Evolutionary conservation across 1,140 invertebrate genomes (phyloP), one percentile per base, ranked within the genome.

Genomic region (Pseudomyrmex concolor): DNA sequence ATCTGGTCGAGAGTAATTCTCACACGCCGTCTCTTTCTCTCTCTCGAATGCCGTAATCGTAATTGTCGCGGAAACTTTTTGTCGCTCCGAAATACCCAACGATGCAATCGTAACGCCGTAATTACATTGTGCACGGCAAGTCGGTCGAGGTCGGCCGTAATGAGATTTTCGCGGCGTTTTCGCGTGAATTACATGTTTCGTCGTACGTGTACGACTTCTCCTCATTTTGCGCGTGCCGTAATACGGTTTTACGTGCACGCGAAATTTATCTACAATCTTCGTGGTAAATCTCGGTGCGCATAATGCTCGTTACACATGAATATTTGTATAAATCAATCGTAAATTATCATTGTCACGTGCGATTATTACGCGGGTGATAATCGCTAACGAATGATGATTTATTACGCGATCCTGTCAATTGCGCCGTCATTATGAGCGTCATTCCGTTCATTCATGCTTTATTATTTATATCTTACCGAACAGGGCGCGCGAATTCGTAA

Each of bases 151-250:
- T 74, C 50, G 50, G 0, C 9, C 48, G 59, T 63, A 48, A 74
- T 74, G 43, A n/a, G n/a, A 63, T 82, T 82, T 78, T 74, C 70
- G 48, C 57, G 43, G 17, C 19, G 19, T 73, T 82, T 62, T 8
- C 57, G 15, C 8, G 13, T 43, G 22, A 82, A 82, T 82, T 74
- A 9, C 43, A 59, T 50, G 13, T 50, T 54, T 63, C 45, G 17
- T 43, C 2, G 34, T 7, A 9, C 2, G n/a, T 70, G 54, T 48
- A 19, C 13, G 63, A 48, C 43, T 25, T 25, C 25, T 25, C 25
- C 2, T 60, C 34, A 15, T 50, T 74, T 62, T n/a, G 51, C 45
- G 17, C 34, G 34, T 34, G 34, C 34, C 5, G 34, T 34, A 34
- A 34, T 34, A 34, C 34, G 5, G 34, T 34, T 34, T 34, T 34